A percentile compares a stretch with the other conserved stretches of the same genome.
These are phyloP conservation scores for Mionectes olivaceus DNA, from an alignment of 2,797 vertebrate genomes.

Conservation along the genomic window DNA sequence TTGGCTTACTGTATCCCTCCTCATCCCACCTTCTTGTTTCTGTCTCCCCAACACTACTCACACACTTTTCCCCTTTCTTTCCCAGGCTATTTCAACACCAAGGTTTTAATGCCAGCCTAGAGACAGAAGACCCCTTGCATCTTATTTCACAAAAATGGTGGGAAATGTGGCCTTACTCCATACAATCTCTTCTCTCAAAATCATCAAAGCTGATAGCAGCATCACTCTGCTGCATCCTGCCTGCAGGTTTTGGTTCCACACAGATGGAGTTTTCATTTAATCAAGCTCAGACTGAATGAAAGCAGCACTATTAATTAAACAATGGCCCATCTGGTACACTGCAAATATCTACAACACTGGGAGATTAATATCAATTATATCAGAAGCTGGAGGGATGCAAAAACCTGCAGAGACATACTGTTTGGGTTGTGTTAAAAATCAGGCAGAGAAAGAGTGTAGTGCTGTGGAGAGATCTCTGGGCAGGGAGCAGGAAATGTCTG, in stretches of 20 bases:
- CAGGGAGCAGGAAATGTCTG: not conserved
- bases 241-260: constrained; percentile 32
- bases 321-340: constrained; percentile 60
- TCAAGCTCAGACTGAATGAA: constrained; percentile 48
- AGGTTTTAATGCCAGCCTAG: not conserved
- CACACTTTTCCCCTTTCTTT: not conserved
- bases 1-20: not conserved
- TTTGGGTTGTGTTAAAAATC: not conserved
- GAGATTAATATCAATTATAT: constrained; percentile 65
- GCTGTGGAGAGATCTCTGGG: not conserved
- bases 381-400: constrained; percentile 19
- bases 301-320: constrained; percentile 69
- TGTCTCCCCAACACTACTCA: not conserved
- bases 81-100: not conserved
- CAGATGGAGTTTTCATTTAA: constrained; percentile 66
- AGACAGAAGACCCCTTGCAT: not conserved
- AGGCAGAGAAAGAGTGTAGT: not conserved
- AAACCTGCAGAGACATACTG: not conserved
- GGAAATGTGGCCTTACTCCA: not conserved
- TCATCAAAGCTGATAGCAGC: not conserved
- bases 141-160: not conserved
- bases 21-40: not conserved
- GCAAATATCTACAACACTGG: constrained; percentile 36
- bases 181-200: not conserved
- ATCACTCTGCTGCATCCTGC: not conserved